Percentiles rank a stretch among this genome's conserved stretches.
Evolutionary conservation across 1,140 invertebrate genomes (phyloP).

Genomic region (Teleogryllus occipitalis): DNA sequence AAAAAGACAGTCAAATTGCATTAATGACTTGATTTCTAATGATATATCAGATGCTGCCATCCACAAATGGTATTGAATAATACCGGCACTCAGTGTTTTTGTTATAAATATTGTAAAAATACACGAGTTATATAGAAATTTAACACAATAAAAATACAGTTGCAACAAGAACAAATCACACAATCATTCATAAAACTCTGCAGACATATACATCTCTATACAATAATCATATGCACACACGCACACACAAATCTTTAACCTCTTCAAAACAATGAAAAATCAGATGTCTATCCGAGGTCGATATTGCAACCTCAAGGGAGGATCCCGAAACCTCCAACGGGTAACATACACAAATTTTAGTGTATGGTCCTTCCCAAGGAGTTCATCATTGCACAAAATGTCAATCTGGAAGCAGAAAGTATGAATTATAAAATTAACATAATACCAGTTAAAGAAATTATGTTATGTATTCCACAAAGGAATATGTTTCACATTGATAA

Average conservation of each 20-base stretch:
- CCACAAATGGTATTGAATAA: background rate
- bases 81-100: constrained; percentile 3
- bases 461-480: background rate
- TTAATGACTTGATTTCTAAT: background rate
- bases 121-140: background rate
- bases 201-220: background rate
- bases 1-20: background rate
- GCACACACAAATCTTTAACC: background rate
- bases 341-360: constrained; percentile 98
- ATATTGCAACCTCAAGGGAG: constrained; percentile 75
- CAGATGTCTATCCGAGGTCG: constrained; percentile 62
- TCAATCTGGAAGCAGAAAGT: constrained; percentile 65
- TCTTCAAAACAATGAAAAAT: background rate
- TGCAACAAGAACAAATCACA: constrained; percentile 4
- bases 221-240: background rate
- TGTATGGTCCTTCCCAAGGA: constrained; percentile 97
- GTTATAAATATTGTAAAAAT: constrained; percentile 2
- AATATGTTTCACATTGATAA: background rate
- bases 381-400: constrained; percentile 96
- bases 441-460: background rate
- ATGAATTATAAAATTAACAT: background rate
- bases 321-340: constrained; percentile 90
- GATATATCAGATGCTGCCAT: background rate
- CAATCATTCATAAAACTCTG: background rate
- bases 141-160: constrained; percentile 2